Evolutionary conservation across 30 jellyfish, hydroid and myxozoan species (phyloP), one percentile per base, ranked within the genome.

Genomic region (Aurelia sp.): DNA sequence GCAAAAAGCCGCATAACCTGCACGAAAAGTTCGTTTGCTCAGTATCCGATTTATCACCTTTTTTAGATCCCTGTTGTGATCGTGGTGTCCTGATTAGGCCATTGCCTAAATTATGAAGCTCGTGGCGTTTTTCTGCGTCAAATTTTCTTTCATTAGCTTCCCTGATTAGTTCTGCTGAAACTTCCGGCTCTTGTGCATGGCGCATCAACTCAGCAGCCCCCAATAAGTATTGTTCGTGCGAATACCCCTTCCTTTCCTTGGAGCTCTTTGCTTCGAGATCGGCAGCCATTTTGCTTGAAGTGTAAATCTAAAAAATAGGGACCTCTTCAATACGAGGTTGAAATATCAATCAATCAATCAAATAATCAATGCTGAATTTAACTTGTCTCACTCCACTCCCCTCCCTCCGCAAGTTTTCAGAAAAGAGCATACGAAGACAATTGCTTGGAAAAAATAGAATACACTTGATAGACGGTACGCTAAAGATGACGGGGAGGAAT

Each of bases 1-100:
- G 65, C 67, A 81, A 35, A 12, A n/a, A 7, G 8, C 90, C 90
- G 37, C 90, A 81, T 5, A 66, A 23, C 90, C 20, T 23, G 67
- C 90, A 81, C 22, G 61, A 23, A 15, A 20, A 53, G 19, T 44
- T 30, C 11, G 90, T 41, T 48, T 7, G 15, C 17, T 4, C 67
- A 19, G 23, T 19, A 35, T 18, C 62, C 15, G 1, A 48, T 13
- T 63, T 21, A 19, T 22, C 67, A 47, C 4, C 23, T 41, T 37
- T 11, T 41, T 37, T 11, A 0, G 17, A 10, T 13, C 22, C 33
- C 64, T 79, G 7, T 30, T 40, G 71, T 5, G 20, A 41, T 17
- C 5, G 41, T 11, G 44, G 69, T 18, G 76, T 15, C 11, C 65
- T 60, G 23, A 13, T 31, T 51, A 62, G 83, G 90, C 90, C n/a